Percentiles rank a stretch among this genome's conserved stretches.
phyloP scores from a whole-genome alignment of 1,140 invertebrate genomes.

The Ceratitis capitata region DNA sequence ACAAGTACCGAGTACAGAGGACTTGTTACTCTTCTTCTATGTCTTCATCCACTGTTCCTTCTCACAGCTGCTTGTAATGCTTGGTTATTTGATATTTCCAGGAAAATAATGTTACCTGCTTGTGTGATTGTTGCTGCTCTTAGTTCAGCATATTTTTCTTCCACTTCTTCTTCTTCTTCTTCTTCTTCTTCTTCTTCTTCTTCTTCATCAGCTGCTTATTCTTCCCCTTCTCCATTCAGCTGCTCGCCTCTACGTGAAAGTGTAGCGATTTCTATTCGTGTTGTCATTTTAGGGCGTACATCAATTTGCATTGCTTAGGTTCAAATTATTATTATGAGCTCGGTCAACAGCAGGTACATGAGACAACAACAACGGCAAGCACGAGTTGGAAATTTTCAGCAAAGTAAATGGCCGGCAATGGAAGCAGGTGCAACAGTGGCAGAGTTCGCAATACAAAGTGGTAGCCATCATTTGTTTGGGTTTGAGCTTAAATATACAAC shows the following conservation, averaged over 20 bases:
- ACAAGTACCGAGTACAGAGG: background rate
- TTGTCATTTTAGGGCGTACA: slow-evolving; percentile 36
- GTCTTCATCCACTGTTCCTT: background rate
- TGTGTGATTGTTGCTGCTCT: background rate
- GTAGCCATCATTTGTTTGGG: background rate
- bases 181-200: background rate
- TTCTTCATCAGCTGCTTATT: background rate
- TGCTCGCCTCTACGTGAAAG: too few species aligned
- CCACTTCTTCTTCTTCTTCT: background rate
- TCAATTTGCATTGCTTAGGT: slow-evolving; percentile 37
- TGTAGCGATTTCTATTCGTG: background rate
- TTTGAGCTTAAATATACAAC: too few species aligned
- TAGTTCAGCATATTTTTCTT: too few species aligned
- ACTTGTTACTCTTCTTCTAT: background rate
- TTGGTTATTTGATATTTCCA: slow-evolving; percentile 22
- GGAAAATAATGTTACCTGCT: background rate
- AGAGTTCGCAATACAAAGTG: background rate
- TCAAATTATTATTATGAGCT: slow-evolving; percentile 34
- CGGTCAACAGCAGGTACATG: background rate
- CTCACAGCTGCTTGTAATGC: background rate
- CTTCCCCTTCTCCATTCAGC: background rate
- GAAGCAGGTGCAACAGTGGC: background rate
- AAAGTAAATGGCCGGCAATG: background rate
- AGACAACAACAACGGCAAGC: background rate
- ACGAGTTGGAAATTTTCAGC: too few species aligned